Percentiles rank a stretch among this genome's conserved stretches.
These are phyloP conservation scores for Aphyosemion australe DNA, from an alignment of 2,113 vertebrate species.

Conservation along the genomic window DNA sequence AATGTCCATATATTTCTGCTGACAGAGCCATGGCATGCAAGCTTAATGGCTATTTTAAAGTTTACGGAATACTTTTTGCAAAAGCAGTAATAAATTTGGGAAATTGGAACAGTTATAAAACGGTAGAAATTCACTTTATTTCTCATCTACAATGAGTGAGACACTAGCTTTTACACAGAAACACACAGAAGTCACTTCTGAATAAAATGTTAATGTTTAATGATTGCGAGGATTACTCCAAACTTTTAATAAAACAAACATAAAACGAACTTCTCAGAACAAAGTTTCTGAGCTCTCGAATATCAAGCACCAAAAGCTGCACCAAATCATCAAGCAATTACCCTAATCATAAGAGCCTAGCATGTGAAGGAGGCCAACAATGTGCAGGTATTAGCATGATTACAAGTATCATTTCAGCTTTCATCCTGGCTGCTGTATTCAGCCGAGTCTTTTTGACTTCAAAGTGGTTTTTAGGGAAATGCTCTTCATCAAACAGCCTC, in stretches of 20 bases:
- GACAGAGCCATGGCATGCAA: no score
- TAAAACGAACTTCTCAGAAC: neutral
- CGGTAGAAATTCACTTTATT: no score
- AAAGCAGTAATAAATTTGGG: no score
- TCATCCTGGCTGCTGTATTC: conserved; percentile 3
- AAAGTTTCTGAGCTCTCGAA: neutral
- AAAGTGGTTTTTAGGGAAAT: conserved; percentile 24
- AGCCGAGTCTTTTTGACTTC: conserved; percentile 11
- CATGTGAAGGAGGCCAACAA: conserved; percentile 4
- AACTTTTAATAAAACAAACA: conserved; percentile 4
- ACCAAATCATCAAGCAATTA: neutral
- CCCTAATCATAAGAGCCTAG: neutral
- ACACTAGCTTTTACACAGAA: no score
- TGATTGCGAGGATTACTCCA: no score
- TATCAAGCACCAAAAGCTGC: neutral
- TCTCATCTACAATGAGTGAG: no score
- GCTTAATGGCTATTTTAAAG: no score
- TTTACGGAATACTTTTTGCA: no score
- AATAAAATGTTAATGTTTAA: no score
- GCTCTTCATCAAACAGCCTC: conserved; percentile 20
- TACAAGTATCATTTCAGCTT: neutral
- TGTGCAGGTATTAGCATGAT: neutral
- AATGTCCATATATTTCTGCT: no score
- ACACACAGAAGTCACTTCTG: no score
- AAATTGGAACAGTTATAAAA: no score